These are phyloP conservation scores for Steinernema khuongi DNA, from an alignment of 1,140 invertebrate genomes.

Conservation along the genomic window DNA sequence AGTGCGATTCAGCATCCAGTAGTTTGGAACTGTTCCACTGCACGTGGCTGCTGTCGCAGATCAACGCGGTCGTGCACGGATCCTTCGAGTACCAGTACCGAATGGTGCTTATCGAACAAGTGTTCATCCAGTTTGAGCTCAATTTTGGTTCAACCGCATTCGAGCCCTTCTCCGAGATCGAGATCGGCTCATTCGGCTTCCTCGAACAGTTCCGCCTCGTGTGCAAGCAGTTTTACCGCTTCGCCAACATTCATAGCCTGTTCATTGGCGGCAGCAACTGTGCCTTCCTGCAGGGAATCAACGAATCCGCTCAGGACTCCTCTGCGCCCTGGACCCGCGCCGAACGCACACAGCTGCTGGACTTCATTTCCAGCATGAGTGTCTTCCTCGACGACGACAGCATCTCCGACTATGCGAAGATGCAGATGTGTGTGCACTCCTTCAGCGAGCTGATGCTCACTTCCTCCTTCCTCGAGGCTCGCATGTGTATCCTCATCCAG, in stretches of 20 bases:
- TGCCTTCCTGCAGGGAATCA: neutral
- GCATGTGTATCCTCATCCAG: neutral
- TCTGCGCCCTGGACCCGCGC: neutral
- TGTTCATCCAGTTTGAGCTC: neutral
- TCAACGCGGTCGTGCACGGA: neutral
- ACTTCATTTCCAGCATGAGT: neutral
- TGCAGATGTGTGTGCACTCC: neutral
- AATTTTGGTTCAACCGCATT: neutral
- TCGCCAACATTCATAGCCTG: neutral
- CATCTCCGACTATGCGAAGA: neutral
- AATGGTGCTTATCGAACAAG: slow-evolving; percentile 2
- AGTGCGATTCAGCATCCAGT: neutral
- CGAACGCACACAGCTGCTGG: neutral
- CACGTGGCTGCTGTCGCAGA: neutral
- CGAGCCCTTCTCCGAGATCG: neutral
- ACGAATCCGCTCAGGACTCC: neutral
- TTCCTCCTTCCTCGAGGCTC: neutral
- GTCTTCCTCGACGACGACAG: neutral
- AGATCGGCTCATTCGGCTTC: neutral
- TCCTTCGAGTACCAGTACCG: slow-evolving; percentile 5
- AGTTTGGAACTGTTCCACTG: neutral
- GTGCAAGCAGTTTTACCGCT: slow-evolving; percentile 9
- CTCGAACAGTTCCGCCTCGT: neutral
- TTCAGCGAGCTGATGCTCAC: neutral
- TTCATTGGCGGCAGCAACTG: slow-evolving; percentile 3